Percentiles rank a stretch among this genome's conserved stretches.
Evolutionary conservation across 2,113 vertebrate genomes (phyloP).

Genomic region (Spea multiplicata): DNA sequence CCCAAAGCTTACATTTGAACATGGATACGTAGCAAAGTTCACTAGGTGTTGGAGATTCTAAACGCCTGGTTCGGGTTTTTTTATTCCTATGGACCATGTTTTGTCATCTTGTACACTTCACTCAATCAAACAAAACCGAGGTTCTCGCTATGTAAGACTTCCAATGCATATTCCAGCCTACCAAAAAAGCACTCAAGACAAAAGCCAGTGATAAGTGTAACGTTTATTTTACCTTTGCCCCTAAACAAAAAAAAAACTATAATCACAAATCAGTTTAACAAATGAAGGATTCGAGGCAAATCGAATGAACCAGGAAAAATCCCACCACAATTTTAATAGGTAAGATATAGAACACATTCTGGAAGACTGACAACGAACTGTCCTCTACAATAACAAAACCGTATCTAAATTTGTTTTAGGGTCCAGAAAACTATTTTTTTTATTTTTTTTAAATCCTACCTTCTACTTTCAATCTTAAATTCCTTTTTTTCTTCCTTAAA

Average conservation of each 20-base stretch:
- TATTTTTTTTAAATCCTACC: not conserved
- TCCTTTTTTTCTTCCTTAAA: not conserved
- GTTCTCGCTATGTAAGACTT: no score
- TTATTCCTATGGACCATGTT: no score
- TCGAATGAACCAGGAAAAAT: slow-evolving; percentile 18
- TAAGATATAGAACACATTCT: slow-evolving; percentile 13
- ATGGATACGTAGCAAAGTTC: no score
- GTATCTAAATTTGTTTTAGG: not conserved
- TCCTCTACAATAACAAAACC: slow-evolving; percentile 1
- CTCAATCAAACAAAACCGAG: no score
- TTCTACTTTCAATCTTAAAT: not conserved
- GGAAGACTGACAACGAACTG: slow-evolving; percentile 10
- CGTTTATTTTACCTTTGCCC: slow-evolving; percentile 24
- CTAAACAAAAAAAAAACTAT: slow-evolving; percentile 1
- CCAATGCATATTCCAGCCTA: no score
- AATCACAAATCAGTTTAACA: slow-evolving; percentile 17
- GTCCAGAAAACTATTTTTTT: not conserved
- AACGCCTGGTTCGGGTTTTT: no score
- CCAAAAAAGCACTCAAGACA: not conserved
- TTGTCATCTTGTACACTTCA: no score
- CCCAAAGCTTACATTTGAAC: no score
- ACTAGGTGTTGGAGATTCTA: no score
- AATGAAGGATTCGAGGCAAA: slow-evolving; percentile 19
- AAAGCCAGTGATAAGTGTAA: not conserved
- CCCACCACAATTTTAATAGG: slow-evolving; percentile 12